Evolutionary conservation across 2,797 vertebrate species (phyloP), one percentile per base, ranked within the genome.

Genomic region (Gymnothorax reevesii): DNA sequence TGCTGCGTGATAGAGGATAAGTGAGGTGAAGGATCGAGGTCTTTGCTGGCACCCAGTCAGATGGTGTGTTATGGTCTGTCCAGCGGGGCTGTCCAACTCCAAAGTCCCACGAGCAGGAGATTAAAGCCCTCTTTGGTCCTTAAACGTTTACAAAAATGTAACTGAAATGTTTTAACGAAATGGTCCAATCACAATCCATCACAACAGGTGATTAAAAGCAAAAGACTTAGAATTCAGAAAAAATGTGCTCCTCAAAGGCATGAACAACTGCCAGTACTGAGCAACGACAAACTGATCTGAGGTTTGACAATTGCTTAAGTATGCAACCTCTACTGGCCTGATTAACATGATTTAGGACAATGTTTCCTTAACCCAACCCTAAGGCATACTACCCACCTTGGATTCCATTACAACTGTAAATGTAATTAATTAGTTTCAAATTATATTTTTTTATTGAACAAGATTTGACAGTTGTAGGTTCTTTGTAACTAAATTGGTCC

Each of bases 1-100:
- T 89, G 89, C 89, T 86, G 80, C 83, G 66, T 3, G 15, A 60
- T 25, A 33, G 13, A 42, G 25, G 33, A 62, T 84, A 25, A n/a
- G 7, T 60, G 83, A 69, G 60, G 33, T 52, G 33, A 33, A 4
- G 33, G 73, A 52, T 49, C 60, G 49, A 13, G 33, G 5, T 42
- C 54, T 82, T 1, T 0, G 71, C 33, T 75, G 0, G 10, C 2
- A 1, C 2, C 13, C n/a, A 0, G n/a, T 73, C n/a, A 7, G 59
- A 1, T 15, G 13, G 59, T 60, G 10, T 60, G 13, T 60, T 4
- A 17, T 17, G 13, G 59, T 15, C 17, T 2, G 62, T 64, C 62
- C 62, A 4, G 62, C 62, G 4, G 20, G 17, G 3, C 62, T 5
- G 62, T 20, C 62, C 4, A 22, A 17, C 13, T 60, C 59, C 59